Evolutionary conservation across 2,113 vertebrate species (phyloP).

Genomic region (Haplochromis burtoni): DNA sequence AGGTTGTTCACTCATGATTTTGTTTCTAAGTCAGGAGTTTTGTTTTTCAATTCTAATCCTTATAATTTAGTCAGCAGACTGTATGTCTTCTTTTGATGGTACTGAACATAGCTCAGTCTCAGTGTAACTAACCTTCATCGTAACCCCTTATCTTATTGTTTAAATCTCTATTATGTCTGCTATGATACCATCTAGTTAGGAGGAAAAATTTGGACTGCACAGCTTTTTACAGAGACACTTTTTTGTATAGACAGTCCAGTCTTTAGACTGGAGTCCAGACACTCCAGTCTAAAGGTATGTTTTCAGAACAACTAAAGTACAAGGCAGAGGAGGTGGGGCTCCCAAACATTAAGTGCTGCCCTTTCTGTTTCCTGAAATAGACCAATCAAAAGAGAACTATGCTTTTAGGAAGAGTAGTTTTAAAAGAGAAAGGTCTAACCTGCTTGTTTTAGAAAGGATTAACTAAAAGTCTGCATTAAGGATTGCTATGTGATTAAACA

Average conservation of each 20-base stretch:
- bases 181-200: background rate
- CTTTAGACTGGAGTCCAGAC: too few species aligned
- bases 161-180: background rate
- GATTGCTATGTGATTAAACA: background rate
- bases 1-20: background rate
- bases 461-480: background rate
- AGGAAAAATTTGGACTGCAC: background rate
- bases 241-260: background rate
- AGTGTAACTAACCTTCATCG: background rate
- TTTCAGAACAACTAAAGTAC: background rate
- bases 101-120: background rate
- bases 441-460: background rate
- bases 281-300: background rate
- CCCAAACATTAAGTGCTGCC: background rate
- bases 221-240: background rate
- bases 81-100: rapidly evolving
- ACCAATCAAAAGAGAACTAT: background rate
- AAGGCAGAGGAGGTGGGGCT: background rate
- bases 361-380: background rate
- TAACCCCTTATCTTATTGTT: background rate
- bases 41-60: background rate
- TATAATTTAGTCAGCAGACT: background rate
- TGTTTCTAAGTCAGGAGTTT: background rate
- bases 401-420: background rate
- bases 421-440: background rate